These are phyloP conservation scores for Parapsyche elsis DNA, from an alignment of 1,140 invertebrate genomes.

Conservation along the genomic window DNA sequence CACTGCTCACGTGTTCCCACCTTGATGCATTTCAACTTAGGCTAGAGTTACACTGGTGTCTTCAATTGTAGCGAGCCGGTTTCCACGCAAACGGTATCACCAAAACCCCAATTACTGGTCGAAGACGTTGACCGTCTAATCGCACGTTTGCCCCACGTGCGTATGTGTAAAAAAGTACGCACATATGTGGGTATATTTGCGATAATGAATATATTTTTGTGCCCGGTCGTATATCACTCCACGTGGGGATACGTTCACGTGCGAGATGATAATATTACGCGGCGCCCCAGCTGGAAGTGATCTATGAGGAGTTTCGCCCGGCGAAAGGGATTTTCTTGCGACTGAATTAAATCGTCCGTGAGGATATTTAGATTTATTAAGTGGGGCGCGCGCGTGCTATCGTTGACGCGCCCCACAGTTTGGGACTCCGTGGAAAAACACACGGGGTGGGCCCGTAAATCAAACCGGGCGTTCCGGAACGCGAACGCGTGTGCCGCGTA, in stretches of 20 bases:
- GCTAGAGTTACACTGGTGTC: too few species aligned
- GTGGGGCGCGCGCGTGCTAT: background rate
- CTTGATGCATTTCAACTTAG: too few species aligned
- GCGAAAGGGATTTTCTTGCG: slow-evolving; percentile 39
- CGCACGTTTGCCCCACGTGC: too few species aligned
- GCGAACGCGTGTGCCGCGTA: too few species aligned
- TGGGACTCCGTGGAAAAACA: background rate
- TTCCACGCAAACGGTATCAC: too few species aligned
- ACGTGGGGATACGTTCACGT: slow-evolving; percentile 15
- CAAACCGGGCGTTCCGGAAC: background rate
- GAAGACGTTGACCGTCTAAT: too few species aligned
- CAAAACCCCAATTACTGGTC: too few species aligned
- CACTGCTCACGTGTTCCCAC: too few species aligned
- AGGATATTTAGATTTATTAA: slow-evolving; percentile 42
- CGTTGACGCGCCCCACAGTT: background rate
- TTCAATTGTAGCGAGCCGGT: too few species aligned
- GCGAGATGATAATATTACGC: slow-evolving; percentile 34
- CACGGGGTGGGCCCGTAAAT: background rate
- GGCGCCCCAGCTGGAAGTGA: slow-evolving; percentile 37
- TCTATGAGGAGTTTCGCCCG: slow-evolving; percentile 34
- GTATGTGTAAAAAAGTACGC: too few species aligned
- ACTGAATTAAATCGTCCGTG: slow-evolving; percentile 43
- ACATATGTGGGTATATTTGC: background rate
- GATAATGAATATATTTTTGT: slow-evolving; percentile 28
- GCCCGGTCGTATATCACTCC: background rate